phyloP scores from a whole-genome alignment of 2,888 invertebrate species.

The Meliscaeva auricollis region DNA sequence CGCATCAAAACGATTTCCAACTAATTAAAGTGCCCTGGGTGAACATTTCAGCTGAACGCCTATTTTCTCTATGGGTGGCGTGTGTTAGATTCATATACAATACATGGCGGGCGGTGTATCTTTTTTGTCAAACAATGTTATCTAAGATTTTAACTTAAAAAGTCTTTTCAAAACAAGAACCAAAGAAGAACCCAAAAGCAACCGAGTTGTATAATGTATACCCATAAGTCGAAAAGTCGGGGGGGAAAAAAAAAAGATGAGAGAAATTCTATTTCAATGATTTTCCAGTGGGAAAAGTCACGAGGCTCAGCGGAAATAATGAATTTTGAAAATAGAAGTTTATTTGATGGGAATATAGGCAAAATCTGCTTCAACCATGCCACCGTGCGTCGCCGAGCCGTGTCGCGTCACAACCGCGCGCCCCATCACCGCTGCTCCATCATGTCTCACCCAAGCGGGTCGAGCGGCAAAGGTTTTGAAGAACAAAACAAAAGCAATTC shows the following conservation, averaged over 20 bases:
- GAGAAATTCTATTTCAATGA: slow-evolving; percentile 65
- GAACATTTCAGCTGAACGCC: slow-evolving; percentile 36
- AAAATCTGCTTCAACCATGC: slow-evolving; percentile 36
- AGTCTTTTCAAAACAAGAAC: slow-evolving; percentile 13
- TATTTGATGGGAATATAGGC: slow-evolving; percentile 74
- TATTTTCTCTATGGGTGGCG: slow-evolving; percentile 30
- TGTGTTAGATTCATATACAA: neutral
- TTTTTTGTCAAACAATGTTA: slow-evolving; percentile 54
- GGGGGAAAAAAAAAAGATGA: slow-evolving; percentile 4
- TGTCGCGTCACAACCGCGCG: neutral
- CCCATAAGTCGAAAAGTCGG: neutral
- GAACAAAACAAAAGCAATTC: slow-evolving; percentile 72
- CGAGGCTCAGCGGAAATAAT: slow-evolving; percentile 75
- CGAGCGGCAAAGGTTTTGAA: slow-evolving; percentile 11
- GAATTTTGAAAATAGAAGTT: slow-evolving; percentile 75
- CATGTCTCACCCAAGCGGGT: no score
- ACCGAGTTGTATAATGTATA: neutral
- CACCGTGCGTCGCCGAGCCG: slow-evolving; percentile 7
- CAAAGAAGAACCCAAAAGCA: neutral
- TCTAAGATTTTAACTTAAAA: slow-evolving; percentile 62
- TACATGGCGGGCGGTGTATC: no score
- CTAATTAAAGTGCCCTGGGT: slow-evolving; percentile 71
- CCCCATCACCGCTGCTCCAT: slow-evolving; percentile 8
- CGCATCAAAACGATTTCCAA: slow-evolving; percentile 59
- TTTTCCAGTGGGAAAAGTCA: slow-evolving; percentile 76